These are phyloP conservation scores for Pseudochaenichthys georgianus DNA, from an alignment of 2,797 vertebrate species.

Conservation along the genomic window DNA sequence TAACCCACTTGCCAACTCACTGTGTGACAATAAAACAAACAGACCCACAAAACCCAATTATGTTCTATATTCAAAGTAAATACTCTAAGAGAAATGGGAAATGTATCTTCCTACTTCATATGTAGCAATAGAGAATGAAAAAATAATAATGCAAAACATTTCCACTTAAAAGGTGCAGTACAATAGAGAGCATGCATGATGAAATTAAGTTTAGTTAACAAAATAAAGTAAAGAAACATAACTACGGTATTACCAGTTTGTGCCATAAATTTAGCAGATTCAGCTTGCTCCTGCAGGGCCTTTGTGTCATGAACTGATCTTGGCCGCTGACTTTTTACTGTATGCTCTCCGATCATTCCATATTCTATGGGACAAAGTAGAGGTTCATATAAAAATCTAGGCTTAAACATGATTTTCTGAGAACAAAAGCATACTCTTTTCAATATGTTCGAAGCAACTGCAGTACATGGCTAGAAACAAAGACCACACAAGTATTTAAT, in stretches of 20 bases:
- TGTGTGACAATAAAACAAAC: constrained; percentile 77
- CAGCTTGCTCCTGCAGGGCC: constrained; percentile 99
- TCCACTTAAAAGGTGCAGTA: constrained; percentile 88
- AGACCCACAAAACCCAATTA: constrained; percentile 78
- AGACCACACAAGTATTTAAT: constrained; percentile 86
- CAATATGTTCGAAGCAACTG: constrained; percentile 78
- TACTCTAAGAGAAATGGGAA: constrained; percentile 69
- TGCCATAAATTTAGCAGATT: constrained; percentile 99
- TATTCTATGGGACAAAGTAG: constrained; percentile 99
- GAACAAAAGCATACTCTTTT: constrained; percentile 83
- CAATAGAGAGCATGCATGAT: constrained; percentile 98
- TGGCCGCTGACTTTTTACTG: constrained; percentile 99
- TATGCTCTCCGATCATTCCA: constrained; percentile 99
- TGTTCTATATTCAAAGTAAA: constrained; percentile 73
- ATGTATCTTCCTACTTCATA: constrained; percentile 73
- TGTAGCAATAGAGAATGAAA: constrained; percentile 86
- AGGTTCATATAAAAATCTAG: constrained; percentile 98
- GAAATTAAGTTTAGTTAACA: constrained; percentile 91
- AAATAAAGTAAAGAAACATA: constrained; percentile 91
- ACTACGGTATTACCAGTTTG: constrained; percentile 99
- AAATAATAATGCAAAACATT: constrained; percentile 85
- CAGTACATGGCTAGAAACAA: constrained; percentile 86
- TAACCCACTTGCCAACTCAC: constrained; percentile 71
- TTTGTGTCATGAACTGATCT: constrained; percentile 99
- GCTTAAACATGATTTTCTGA: constrained; percentile 84